Evolutionary conservation across 2,797 vertebrate genomes (phyloP), one percentile per base, ranked within the genome.

Genomic region (Anguilla anguilla): DNA sequence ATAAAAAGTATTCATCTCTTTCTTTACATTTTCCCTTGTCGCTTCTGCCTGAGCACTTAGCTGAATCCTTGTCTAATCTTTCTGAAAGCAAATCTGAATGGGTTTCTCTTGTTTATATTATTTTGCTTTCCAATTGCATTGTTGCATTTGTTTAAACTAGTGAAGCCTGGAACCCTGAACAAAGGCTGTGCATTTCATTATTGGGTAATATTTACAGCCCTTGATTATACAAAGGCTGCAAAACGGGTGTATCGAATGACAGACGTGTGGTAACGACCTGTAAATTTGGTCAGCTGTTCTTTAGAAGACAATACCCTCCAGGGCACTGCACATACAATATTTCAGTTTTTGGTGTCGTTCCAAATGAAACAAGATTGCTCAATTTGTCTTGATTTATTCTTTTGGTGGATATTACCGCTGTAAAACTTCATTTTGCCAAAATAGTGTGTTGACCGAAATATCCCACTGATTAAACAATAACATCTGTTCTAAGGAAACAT

Each of bases 221-320:
- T 1, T 79, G 74, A 39, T 79, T 17, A 19, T 79, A 31, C 13
- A 74, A 74, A 31, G 28, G 31, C 69, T 74, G 74, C 74, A 79
- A 25, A 79, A 22, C 46, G 74, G 17, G 39, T 43, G 89, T 90
- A 94, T 96, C 93, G 82, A 86, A 90, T 95, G 92, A 94, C 94
- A 86, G 10, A 74, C 19, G 88, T 90, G 85, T 93, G 94, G 93
- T 92, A 88, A 19, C 46, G 25, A 11, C n/a, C 74, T 79, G 13
- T 46, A 6, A 4, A 22, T 79, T 90, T 90, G 89, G 87, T 86
- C 93, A 92, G 92, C 90, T 94, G 93, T 91, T 86, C 31, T 87
- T 85, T 85, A 49, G 59, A 72, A 43, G 39, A 22, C 15, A 19
- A 17, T 39, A 4, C 31, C 39, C 35, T 79, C 15, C 39, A 79